Percentiles rank a stretch among this genome's conserved stretches.
Conservation (phyloP, 2,888 invertebrate genomes). For the Saturnia japonica region DNA sequence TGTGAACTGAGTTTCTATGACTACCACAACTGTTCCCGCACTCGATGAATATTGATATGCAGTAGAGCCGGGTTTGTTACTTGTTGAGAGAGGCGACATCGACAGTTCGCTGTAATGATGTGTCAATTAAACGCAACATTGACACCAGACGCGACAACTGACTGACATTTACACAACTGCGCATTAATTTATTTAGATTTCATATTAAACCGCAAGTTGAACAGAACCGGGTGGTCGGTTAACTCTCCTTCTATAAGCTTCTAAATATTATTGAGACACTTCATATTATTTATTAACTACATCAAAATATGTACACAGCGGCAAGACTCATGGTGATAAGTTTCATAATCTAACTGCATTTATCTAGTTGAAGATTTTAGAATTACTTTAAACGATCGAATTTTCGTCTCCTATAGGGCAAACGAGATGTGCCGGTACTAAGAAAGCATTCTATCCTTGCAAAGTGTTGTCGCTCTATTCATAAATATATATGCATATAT, state of each 20-base stretch:
- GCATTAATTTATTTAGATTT: slow-evolving; percentile 18
- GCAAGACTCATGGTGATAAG: no score
- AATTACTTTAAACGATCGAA: background rate
- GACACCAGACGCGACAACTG: slow-evolving; percentile 39
- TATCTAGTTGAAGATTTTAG: background rate
- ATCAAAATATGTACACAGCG: background rate
- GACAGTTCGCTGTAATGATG: slow-evolving; percentile 5
- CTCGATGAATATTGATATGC: background rate
- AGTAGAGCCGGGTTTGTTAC: background rate
- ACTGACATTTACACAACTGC: slow-evolving; percentile 61
- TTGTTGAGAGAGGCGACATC: background rate
- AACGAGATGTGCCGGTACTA: background rate
- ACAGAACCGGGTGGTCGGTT: background rate
- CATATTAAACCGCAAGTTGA: background rate
- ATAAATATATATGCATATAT: background rate
- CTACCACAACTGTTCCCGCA: background rate
- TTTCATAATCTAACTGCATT: background rate
- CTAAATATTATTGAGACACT: background rate
- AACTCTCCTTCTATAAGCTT: background rate
- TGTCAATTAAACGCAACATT: slow-evolving; percentile 22
- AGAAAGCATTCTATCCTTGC: background rate
- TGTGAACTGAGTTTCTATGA: background rate
- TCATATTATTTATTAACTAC: background rate
- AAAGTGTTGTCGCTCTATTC: background rate
- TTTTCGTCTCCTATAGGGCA: no score